These are phyloP conservation scores for Thereva nobilitata DNA, from an alignment of 2,888 invertebrate species.

Conservation along the genomic window DNA sequence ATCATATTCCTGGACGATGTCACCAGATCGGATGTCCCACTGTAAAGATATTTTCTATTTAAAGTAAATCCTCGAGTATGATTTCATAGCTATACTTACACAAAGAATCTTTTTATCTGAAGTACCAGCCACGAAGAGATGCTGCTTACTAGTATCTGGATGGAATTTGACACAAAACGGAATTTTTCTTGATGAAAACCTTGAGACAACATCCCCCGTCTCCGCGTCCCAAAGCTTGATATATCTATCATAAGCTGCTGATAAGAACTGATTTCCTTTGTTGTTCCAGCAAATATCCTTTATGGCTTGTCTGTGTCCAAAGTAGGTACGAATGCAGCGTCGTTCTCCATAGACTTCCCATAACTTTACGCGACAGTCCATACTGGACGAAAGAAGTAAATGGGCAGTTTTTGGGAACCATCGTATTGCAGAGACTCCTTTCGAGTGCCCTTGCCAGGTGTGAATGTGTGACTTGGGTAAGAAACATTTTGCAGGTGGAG, in stretches of 20 bases:
- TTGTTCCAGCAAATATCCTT: conserved; percentile 96
- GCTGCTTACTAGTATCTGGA: conserved; percentile 95
- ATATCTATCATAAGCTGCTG: conserved; percentile 96
- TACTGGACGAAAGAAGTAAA: conserved; percentile 90
- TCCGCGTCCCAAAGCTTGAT: conserved; percentile 99
- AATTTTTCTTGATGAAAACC: conserved; percentile 95
- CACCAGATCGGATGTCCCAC: conserved; percentile 96
- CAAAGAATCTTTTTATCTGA: conserved; percentile 99
- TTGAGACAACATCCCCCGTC: conserved; percentile 80
- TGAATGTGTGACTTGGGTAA: conserved; percentile 94
- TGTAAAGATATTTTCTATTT: conserved; percentile 37
- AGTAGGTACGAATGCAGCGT: conserved; percentile 90
- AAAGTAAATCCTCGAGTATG: background rate
- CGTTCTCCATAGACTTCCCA: conserved; percentile 98
- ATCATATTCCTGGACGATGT: conserved; percentile 97
- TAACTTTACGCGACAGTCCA: conserved; percentile 97
- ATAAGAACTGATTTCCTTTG: conserved; percentile 87
- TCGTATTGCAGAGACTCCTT: conserved; percentile 91
- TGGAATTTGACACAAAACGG: conserved; percentile 98
- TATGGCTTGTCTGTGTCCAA: conserved; percentile 96
- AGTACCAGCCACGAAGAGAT: conserved; percentile 97
- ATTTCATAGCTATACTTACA: conserved; percentile 66
- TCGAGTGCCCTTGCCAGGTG: conserved; percentile 96
- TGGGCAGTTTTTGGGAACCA: conserved; percentile 97
- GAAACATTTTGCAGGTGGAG: conserved; percentile 93